Conservation (phyloP, 2,113 vertebrate genomes). For the Etheostoma spectabile region DNA sequence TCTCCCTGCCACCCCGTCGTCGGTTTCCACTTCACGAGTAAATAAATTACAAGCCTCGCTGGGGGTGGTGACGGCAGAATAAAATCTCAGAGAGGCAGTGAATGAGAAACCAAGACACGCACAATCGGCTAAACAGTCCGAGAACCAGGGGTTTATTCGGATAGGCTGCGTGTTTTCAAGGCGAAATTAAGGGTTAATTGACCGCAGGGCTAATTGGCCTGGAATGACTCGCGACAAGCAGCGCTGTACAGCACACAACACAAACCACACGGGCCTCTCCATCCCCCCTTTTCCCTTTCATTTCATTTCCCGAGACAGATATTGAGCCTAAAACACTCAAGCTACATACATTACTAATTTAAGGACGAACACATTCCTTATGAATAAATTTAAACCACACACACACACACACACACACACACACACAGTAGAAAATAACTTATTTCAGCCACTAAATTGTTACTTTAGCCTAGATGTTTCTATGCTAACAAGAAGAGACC, state of each 20-base stretch:
- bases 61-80: constrained; percentile 33
- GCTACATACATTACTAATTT: background rate
- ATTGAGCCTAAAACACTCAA: background rate
- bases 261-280: constrained; percentile 42
- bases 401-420: background rate
- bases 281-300: background rate
- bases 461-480: too few species aligned
- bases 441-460: background rate
- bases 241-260: constrained; percentile 8
- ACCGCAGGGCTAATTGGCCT: constrained; percentile 37
- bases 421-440: too few species aligned
- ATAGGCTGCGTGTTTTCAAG: background rate
- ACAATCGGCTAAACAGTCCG: too few species aligned
- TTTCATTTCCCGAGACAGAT: background rate
- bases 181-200: background rate
- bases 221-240: constrained; percentile 26
- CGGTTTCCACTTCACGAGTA: constrained; percentile 48
- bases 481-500: background rate
- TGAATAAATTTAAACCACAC: background rate
- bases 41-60: constrained; percentile 41
- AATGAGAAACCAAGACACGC: constrained; percentile 24
- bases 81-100: constrained; percentile 30
- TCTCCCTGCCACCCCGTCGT: background rate
- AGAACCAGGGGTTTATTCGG: background rate
- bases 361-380: background rate